phyloP scores from a whole-genome alignment of 2,888 invertebrate species.

The Meloe dianella region DNA sequence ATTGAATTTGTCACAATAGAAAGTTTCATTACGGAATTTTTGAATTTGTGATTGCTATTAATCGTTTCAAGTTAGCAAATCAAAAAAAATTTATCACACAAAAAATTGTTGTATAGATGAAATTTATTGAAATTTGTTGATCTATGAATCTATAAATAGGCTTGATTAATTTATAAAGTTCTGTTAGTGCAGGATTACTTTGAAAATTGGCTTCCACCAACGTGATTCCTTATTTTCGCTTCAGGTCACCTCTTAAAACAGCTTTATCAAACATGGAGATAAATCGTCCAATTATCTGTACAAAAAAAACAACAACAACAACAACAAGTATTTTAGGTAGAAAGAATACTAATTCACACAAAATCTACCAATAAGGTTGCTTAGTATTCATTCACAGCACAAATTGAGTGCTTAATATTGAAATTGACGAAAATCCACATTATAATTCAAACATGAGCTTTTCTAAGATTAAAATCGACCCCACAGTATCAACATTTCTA shows the following conservation, averaged over 20 bases:
- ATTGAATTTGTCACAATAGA: neutral
- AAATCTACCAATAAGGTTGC: too few relatives aligned
- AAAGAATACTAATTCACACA: too few relatives aligned
- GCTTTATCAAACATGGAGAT: neutral
- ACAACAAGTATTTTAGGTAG: too few relatives aligned
- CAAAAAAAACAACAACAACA: too few relatives aligned
- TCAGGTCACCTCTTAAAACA: neutral
- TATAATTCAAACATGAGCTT: too few relatives aligned
- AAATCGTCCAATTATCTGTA: neutral
- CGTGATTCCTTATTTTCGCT: neutral
- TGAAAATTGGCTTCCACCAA: neutral
- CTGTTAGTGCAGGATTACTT: neutral
- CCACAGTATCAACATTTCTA: neutral
- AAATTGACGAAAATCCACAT: neutral
- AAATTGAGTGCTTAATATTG: too few relatives aligned
- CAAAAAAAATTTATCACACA: too few relatives aligned
- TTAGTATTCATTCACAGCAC: too few relatives aligned
- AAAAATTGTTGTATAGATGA: neutral
- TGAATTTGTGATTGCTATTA: neutral
- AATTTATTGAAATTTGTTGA: neutral
- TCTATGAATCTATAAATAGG: neutral
- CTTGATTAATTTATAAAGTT: conserved; percentile 1
- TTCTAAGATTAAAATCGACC: too few relatives aligned
- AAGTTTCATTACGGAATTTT: neutral
- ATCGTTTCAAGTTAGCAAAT: too few relatives aligned